Evolutionary conservation across 2,113 vertebrate genomes (phyloP), one percentile per base, ranked within the genome.

Genomic region (Triplophysa siluroides): DNA sequence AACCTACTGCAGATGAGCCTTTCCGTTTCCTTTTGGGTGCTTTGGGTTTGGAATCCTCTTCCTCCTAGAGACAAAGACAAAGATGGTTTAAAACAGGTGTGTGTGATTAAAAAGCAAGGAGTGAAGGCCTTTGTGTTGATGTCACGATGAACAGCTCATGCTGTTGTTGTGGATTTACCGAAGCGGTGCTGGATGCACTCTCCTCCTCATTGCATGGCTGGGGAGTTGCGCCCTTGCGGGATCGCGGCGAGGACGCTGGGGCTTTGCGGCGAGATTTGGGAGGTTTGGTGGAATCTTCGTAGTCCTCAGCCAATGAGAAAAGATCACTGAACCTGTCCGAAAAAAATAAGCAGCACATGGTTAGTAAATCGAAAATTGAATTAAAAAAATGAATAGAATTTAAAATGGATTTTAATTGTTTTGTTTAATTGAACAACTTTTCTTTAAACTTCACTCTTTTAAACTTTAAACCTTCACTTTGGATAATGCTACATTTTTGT

Each of bases 31-130:
- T 89, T 81, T 98, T 98, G 9, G 94, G 91, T 0, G 96, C 94
- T 88, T 98, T 98, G 45, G 96, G 96, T 74, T 98, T 98, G 2
- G 95, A 93, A 87, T 97, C 96, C 78, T 97, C 96, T 43, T 98
- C 96, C 87, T 98, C 96, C 96, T 98, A 85, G 14, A 26, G 26
- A 2, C 7, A 21, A 83, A 74, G 7, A 58, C 24, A 70, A 5
- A 74, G 2, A 14, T 6, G 3, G 2, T 26, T 38, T 58, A 18
- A 69, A 26, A 62, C 50, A 68, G 3, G 18, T 16, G 43, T 38
- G 10, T 12, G 54, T 58, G 0, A 38, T 19, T 21, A 24, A 23
- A 68, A 18, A 29, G 2, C 4, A 23, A 12, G 3, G 8, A 16
- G 67, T 33, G 18, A 41, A 50, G 13, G 21, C 23, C 1, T 26